Conservation (phyloP, 2,797 vertebrate genomes). For the Acestrorhynchus altus region DNA sequence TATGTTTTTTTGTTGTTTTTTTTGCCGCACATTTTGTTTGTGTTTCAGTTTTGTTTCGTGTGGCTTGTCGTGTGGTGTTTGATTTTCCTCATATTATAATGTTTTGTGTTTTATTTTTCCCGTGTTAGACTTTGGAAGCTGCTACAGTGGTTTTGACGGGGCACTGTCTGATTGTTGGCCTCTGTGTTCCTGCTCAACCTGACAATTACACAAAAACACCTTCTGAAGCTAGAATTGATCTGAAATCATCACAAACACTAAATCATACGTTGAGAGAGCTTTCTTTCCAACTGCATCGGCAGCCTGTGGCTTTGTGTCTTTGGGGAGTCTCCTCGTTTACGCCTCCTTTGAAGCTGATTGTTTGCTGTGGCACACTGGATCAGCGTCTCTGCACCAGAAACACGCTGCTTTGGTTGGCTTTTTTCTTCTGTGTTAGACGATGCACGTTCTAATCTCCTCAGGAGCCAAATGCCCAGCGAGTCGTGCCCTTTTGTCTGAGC, state of each 20-base stretch:
- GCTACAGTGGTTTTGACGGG: slow-evolving; percentile 59
- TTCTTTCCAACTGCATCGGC: neutral
- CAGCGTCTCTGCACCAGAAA: too few relatives aligned
- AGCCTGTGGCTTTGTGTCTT: neutral
- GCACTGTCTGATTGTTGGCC: neutral
- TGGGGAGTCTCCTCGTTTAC: neutral
- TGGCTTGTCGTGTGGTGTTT: slow-evolving; percentile 42
- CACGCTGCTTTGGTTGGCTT: too few relatives aligned
- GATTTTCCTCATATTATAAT: slow-evolving; percentile 43
- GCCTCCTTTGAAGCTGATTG: neutral
- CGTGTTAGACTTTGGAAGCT: slow-evolving; percentile 65
- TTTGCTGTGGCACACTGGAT: neutral
- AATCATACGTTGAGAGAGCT: neutral
- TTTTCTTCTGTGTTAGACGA: too few relatives aligned
- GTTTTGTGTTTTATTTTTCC: slow-evolving; percentile 45
- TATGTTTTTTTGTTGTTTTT: slow-evolving; percentile 47
- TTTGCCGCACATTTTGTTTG: slow-evolving; percentile 40
- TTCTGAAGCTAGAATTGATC: neutral
- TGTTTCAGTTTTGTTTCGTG: slow-evolving; percentile 22
- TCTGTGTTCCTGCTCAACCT: neutral
- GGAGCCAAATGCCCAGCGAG: too few relatives aligned
- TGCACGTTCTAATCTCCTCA: too few relatives aligned
- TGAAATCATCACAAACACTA: slow-evolving; percentile 27
- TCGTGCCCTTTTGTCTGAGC: too few relatives aligned
- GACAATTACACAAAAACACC: slow-evolving; percentile 1